Conservation (phyloP, 1,140 invertebrate species). For the Calliopsis andreniformis region DNA sequence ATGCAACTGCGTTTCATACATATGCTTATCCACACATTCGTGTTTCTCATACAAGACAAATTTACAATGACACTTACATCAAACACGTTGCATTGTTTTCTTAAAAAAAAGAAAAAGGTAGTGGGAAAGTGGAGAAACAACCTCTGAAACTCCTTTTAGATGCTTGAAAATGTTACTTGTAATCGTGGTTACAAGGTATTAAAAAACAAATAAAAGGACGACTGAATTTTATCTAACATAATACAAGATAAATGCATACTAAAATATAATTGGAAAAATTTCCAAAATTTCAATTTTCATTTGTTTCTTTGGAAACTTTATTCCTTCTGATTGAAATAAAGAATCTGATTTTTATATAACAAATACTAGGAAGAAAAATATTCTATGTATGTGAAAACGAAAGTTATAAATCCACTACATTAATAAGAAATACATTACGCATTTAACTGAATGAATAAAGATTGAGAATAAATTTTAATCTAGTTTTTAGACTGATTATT, state of each 20-base stretch:
- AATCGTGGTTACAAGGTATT: not conserved
- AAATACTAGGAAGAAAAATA: not conserved
- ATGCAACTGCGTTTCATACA: slow-evolving; percentile 56
- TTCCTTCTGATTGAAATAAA: not conserved
- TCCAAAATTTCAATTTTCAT: not conserved
- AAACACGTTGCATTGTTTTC: slow-evolving; percentile 18
- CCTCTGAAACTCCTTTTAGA: too few species aligned
- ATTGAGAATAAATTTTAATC: not conserved
- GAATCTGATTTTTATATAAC: not conserved
- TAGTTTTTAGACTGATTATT: too few species aligned
- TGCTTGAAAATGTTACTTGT: slow-evolving; percentile 8
- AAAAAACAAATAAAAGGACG: not conserved
- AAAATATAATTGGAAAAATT: not conserved
- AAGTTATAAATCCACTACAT: not conserved
- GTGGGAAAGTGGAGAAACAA: not conserved
- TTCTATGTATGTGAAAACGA: not conserved
- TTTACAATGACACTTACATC: not conserved
- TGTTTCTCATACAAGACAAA: slow-evolving; percentile 9
- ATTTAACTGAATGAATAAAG: not conserved
- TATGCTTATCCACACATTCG: slow-evolving; percentile 38
- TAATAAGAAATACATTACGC: slow-evolving; percentile 5
- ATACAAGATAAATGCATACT: not conserved
- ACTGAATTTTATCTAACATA: not conserved
- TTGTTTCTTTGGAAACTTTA: not conserved
- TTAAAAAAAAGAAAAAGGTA: not conserved